A percentile compares a stretch with the other conserved stretches of the same genome.
These are phyloP conservation scores for Oncopodura yosiiana DNA, from an alignment of 1,140 invertebrate species.

Conservation along the genomic window DNA sequence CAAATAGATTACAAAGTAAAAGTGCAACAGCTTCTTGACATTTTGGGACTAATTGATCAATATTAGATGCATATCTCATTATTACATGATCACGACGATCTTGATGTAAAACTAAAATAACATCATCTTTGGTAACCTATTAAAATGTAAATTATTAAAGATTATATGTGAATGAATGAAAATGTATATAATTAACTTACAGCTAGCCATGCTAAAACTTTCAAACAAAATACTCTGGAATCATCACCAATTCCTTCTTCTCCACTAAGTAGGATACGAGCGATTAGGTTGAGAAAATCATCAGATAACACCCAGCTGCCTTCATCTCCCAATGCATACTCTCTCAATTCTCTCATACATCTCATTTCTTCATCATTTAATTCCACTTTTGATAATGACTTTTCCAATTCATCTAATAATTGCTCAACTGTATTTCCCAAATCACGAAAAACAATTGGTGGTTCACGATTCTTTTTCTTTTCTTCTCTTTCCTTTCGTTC, in stretches of 20 bases:
- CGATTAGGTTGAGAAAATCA: constrained; percentile 71
- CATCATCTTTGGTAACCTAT: constrained; percentile 60
- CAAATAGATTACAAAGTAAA: constrained; percentile 72
- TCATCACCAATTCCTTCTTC: constrained; percentile 31
- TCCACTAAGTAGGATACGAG: constrained; percentile 24
- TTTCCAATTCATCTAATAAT: constrained; percentile 31
- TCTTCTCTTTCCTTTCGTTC: constrained; percentile 56
- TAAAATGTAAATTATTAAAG: constrained; percentile 1
- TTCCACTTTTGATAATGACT: constrained; percentile 29
- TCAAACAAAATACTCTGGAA: constrained; percentile 31
- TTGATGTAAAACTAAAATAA: constrained; percentile 79
- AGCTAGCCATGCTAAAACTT: constrained; percentile 33
- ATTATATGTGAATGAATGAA: background rate
- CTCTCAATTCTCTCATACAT: constrained; percentile 54
- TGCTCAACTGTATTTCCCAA: constrained; percentile 26
- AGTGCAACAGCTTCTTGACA: constrained; percentile 31
- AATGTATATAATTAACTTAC: constrained; percentile 19
- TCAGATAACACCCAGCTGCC: constrained; percentile 85
- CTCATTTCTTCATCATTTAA: constrained; percentile 38
- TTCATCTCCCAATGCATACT: constrained; percentile 76
- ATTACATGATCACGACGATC: constrained; percentile 77
- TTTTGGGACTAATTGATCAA: constrained; percentile 58
- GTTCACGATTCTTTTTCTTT: constrained; percentile 63
- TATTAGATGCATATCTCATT: constrained; percentile 76
- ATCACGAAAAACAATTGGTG: constrained; percentile 66